A percentile compares a stretch with the other conserved stretches of the same genome.
Conservation (phyloP, 2,797 vertebrate species). For the Tragelaphus oryx region DNA sequence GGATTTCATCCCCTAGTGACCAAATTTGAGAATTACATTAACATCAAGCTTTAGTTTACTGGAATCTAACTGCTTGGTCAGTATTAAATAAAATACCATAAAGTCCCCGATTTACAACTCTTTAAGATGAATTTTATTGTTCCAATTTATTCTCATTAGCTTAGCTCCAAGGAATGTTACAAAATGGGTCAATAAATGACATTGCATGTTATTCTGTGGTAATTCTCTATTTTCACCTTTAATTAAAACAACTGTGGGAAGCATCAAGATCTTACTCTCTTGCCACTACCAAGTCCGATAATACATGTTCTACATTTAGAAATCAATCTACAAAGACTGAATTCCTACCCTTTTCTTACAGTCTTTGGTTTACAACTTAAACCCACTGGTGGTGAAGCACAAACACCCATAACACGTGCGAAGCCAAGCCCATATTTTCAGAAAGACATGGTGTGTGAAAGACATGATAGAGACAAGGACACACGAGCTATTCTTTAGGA, state of each 20-base stretch:
- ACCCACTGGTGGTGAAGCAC: background rate
- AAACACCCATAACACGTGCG: background rate
- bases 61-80: background rate
- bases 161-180: conserved; percentile 37
- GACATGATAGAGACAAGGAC: fast-evolving
- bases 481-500: background rate
- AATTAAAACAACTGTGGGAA: conserved; percentile 46
- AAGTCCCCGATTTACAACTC: conserved; percentile 22
- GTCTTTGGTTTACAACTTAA: conserved; percentile 35
- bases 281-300: conserved; percentile 19
- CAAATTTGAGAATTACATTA: conserved; percentile 61
- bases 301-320: background rate
- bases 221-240: conserved; percentile 17
- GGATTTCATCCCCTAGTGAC: conserved; percentile 92
- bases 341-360: background rate
- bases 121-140: conserved; percentile 45
- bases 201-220: conserved; percentile 11
- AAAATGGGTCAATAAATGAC: conserved; percentile 8
- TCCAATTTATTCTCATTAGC: conserved; percentile 50
- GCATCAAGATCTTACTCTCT: conserved; percentile 11
- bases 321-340: background rate
- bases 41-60: background rate
- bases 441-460: background rate
- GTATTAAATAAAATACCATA: background rate
- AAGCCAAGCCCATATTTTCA: background rate